Evolutionary conservation across 2,888 invertebrate genomes (phyloP).

Genomic region (Orthonevra nobilis): DNA sequence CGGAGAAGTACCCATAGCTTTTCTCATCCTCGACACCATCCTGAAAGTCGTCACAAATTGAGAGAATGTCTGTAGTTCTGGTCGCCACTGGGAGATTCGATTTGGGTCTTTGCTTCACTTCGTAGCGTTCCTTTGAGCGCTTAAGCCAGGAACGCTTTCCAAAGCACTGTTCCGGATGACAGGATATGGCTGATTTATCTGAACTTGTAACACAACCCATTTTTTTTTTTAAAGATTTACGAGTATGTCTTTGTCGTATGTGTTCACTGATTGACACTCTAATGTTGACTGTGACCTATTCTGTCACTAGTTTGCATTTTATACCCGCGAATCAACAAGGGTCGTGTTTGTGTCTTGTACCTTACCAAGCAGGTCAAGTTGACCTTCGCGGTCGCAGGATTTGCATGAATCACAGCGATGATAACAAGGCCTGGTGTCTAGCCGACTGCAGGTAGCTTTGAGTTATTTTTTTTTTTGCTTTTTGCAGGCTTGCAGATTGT

Average conservation of each 20-base stretch:
- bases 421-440: background rate
- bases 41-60: conserved; percentile 76
- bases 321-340: conserved; percentile 9
- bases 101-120: background rate
- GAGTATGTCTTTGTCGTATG: background rate
- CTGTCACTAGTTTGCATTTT: conserved; percentile 19
- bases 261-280: conserved; percentile 29
- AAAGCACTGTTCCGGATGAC: background rate
- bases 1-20: conserved; percentile 72
- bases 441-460: conserved; percentile 16
- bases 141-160: conserved; percentile 14
- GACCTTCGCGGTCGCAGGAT: conserved; percentile 20
- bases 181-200: conserved; percentile 16
- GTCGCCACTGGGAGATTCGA: conserved; percentile 26
- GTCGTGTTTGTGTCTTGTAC: background rate
- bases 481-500: background rate
- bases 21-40: conserved; percentile 47
- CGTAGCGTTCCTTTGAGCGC: conserved; percentile 13
- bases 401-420: conserved; percentile 40
- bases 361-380: conserved; percentile 39
- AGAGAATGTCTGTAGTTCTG: conserved; percentile 51
- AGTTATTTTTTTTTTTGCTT: too few species aligned
- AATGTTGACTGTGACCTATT: conserved; percentile 27
- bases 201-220: conserved; percentile 51
- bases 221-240: too few species aligned